These are phyloP conservation scores for Syngnathus scovelli DNA, from an alignment of 2,113 vertebrate species.

Conservation along the genomic window DNA sequence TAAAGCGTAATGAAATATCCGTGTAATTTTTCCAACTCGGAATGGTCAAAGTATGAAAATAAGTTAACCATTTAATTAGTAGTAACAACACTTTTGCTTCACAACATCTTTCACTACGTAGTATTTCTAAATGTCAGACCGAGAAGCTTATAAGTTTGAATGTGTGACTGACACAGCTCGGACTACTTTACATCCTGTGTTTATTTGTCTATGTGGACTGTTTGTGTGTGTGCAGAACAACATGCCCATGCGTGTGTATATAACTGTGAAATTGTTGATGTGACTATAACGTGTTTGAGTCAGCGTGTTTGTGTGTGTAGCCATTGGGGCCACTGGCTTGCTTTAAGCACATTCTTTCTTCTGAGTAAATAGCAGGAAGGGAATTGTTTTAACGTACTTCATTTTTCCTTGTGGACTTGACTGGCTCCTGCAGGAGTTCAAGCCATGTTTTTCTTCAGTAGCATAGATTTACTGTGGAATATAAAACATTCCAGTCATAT, in stretches of 20 bases:
- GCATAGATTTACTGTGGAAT: neutral
- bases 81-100: no score
- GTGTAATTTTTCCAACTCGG: no score
- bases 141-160: neutral
- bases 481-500: neutral
- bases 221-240: constrained; percentile 1
- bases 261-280: constrained; percentile 15
- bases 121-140: neutral
- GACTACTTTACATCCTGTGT: constrained; percentile 7
- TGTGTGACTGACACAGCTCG: neutral
- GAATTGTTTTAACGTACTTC: constrained; percentile 53
- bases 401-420: constrained; percentile 52
- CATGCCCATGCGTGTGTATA: constrained; percentile 1
- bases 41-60: no score
- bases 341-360: constrained; percentile 55
- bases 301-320: constrained; percentile 40
- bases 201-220: constrained; percentile 6
- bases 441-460: constrained; percentile 20
- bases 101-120: neutral
- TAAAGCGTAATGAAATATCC: no score
- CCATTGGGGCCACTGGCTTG: constrained; percentile 22
- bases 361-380: constrained; percentile 48
- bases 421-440: constrained; percentile 33
- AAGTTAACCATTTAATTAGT: no score
- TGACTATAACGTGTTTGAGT: constrained; percentile 35